A percentile compares a stretch with the other conserved stretches of the same genome.
These are phyloP conservation scores for Perizoma flavofasciatum DNA, from an alignment of 2,888 invertebrate genomes.

Conservation along the genomic window DNA sequence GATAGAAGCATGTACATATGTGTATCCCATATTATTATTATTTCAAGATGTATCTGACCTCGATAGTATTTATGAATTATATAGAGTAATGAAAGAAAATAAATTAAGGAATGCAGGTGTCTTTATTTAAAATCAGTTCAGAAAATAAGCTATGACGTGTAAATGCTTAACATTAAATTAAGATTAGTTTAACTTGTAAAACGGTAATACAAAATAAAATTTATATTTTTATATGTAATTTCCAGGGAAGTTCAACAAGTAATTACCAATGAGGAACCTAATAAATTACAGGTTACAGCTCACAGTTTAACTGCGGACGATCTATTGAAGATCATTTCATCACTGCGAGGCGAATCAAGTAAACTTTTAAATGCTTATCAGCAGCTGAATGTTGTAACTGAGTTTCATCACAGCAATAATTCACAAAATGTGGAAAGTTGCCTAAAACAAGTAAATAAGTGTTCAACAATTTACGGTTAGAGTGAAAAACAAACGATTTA, in stretches of 20 bases:
- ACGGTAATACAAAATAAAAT: no score
- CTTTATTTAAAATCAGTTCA: no score
- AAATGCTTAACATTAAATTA: no score
- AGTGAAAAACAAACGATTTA: conserved; percentile 29
- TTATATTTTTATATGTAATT: no score
- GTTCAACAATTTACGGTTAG: conserved; percentile 8
- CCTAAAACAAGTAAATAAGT: conserved; percentile 2
- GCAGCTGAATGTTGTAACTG: not conserved
- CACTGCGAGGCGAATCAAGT: conserved; percentile 1
- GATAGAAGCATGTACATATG: no score
- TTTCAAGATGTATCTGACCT: no score
- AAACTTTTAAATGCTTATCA: not conserved
- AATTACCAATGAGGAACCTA: no score
- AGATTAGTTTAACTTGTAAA: no score
- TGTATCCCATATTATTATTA: no score
- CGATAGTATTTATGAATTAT: not conserved
- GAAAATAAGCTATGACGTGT: no score
- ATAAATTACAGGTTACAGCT: not conserved
- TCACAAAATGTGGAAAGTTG: conserved; percentile 4
- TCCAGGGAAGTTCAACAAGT: not conserved
- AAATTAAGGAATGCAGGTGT: not conserved
- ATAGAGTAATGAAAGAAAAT: not conserved
- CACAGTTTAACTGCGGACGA: conserved; percentile 3
- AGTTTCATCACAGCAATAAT: conserved; percentile 2
- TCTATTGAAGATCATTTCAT: not conserved